Evolutionary conservation across 2,113 vertebrate genomes (phyloP).

Genomic region (Xenus cinereus): DNA sequence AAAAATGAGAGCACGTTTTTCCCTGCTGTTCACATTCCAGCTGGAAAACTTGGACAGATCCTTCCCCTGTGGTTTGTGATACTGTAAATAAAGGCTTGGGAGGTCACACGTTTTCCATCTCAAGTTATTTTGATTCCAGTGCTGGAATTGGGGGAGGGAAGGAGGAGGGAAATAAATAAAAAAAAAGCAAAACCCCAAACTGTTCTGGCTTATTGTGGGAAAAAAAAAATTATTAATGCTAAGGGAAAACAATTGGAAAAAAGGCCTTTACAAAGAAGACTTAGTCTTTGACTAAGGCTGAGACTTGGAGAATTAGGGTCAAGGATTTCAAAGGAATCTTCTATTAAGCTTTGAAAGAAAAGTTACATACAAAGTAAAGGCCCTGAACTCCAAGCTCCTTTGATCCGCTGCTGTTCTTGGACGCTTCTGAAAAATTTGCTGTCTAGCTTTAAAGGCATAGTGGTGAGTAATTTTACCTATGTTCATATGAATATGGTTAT

Average conservation of each 20-base stretch:
- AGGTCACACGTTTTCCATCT: constrained; percentile 48
- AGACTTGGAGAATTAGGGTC: background rate
- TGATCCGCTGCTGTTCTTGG: background rate
- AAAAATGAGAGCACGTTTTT: background rate
- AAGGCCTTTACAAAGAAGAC: background rate
- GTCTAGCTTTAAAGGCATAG: background rate
- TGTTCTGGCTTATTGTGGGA: background rate
- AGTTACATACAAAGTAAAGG: background rate
- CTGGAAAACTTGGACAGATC: constrained; percentile 7
- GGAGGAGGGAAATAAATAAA: background rate
- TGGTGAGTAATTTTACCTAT: background rate
- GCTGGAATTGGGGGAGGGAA: background rate
- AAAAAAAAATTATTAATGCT: background rate
- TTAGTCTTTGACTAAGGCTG: background rate
- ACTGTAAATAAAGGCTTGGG: constrained; percentile 59
- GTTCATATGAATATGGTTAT: background rate
- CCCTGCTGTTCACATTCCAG: background rate
- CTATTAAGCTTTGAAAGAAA: background rate
- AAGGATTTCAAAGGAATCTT: background rate
- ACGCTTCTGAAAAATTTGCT: background rate
- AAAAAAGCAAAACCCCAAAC: background rate
- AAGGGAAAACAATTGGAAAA: background rate
- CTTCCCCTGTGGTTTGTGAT: constrained; percentile 39
- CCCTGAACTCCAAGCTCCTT: background rate
- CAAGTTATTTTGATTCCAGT: constrained; percentile 47